Percentiles rank a stretch among this genome's conserved stretches.
These are phyloP conservation scores for Melanotaenia trifasciata DNA, from an alignment of 2,797 vertebrate genomes.

Conservation along the genomic window DNA sequence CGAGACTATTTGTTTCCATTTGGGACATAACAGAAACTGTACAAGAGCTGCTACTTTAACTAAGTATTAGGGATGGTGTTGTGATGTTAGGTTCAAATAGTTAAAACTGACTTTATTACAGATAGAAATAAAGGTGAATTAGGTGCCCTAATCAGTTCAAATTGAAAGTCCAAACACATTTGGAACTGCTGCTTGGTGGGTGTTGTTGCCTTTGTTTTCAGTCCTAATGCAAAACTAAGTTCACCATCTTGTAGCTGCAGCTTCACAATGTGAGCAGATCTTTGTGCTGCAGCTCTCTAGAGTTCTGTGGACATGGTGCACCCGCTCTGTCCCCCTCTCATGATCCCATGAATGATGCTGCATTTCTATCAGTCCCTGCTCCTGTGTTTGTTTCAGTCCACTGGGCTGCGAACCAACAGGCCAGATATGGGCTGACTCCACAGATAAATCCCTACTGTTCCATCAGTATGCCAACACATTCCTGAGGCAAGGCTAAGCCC, in stretches of 20 bases:
- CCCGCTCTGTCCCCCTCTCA: neutral
- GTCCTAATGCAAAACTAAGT: neutral
- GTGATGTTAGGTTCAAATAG: too few species aligned
- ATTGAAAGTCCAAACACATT: neutral
- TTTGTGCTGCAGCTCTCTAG: neutral
- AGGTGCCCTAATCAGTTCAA: neutral
- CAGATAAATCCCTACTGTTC: constrained; percentile 71
- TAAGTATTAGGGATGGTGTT: neutral
- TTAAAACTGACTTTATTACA: too few species aligned
- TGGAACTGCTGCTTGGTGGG: neutral
- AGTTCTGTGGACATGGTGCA: neutral
- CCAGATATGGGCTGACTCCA: constrained; percentile 76
- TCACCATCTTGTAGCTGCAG: neutral
- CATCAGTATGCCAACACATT: constrained; percentile 68
- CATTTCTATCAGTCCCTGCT: constrained; percentile 23
- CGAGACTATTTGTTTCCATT: neutral
- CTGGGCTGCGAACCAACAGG: constrained; percentile 70
- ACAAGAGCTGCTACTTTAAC: neutral
- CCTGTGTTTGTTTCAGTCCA: constrained; percentile 63
- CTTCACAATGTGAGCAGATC: neutral
- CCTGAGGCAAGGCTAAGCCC: constrained; percentile 62
- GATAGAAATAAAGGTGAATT: neutral
- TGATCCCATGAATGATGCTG: constrained; percentile 19
- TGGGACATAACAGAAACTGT: neutral
- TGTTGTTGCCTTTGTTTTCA: neutral